Evolutionary conservation across 2,113 vertebrate species (phyloP).

Genomic region (Nesoenas mayeri): DNA sequence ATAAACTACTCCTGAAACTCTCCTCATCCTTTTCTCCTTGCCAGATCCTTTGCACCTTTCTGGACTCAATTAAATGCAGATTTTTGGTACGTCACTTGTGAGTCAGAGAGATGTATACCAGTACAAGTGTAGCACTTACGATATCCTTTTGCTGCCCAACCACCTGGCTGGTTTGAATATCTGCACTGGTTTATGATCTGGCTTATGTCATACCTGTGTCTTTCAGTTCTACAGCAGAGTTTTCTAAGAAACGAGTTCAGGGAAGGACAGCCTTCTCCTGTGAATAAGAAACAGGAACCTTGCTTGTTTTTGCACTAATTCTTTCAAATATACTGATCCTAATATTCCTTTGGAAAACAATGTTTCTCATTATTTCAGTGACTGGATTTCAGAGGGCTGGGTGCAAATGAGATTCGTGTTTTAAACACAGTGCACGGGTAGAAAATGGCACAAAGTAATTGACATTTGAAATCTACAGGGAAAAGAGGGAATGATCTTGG

Average conservation of each 20-base stretch:
- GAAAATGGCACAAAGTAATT: neutral
- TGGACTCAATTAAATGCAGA: neutral
- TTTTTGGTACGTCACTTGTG: neutral
- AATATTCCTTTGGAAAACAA: neutral
- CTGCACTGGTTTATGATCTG: neutral
- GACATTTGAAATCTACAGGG: neutral
- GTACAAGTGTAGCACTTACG: neutral
- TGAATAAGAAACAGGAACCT: neutral
- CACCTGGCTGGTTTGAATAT: neutral
- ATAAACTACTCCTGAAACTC: neutral
- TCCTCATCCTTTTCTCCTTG: neutral
- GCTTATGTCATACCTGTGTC: neutral
- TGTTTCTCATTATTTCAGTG: neutral
- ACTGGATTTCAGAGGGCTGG: neutral
- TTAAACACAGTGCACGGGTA: neutral
- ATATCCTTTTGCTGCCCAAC: neutral
- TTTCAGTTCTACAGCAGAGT: neutral
- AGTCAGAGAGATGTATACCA: neutral
- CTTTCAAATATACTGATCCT: neutral
- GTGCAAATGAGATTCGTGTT: neutral
- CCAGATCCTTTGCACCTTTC: neutral
- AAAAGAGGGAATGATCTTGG: neutral
- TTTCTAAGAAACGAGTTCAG: neutral
- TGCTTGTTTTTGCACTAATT: neutral
- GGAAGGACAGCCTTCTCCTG: neutral